Conservation (phyloP, 1,140 invertebrate species). For the Halictus rubicundus region DNA sequence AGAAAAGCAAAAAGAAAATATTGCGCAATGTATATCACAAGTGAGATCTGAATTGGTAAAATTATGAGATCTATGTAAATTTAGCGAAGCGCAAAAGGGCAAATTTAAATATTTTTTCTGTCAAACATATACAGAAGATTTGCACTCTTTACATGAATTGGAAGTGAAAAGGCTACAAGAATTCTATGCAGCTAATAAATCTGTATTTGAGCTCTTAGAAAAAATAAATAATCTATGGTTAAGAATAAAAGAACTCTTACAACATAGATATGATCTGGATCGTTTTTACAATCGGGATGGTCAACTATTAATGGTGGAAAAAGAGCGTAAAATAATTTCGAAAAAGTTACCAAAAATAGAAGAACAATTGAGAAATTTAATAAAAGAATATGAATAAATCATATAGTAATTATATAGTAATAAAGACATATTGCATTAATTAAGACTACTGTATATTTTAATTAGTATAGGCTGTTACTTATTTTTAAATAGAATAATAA, state of each 20-base stretch:
- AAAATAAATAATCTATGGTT: constrained; percentile 84
- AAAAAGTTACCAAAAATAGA: constrained; percentile 86
- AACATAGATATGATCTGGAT: constrained; percentile 87
- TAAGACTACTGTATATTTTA: too few relatives aligned
- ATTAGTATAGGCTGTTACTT: too few relatives aligned
- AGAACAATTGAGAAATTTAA: constrained; percentile 81
- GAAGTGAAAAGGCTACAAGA: constrained; percentile 86
- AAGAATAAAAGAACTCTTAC: constrained; percentile 86
- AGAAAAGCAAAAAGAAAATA: constrained; percentile 83
- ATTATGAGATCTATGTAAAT: constrained; percentile 56
- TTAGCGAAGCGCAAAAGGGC: constrained; percentile 79
- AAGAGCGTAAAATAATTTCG: constrained; percentile 87
- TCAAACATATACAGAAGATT: constrained; percentile 86
- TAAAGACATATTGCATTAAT: too few relatives aligned
- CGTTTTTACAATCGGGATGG: constrained; percentile 92
- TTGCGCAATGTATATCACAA: constrained; percentile 71
- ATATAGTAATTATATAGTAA: too few relatives aligned
- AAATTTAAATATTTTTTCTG: constrained; percentile 83
- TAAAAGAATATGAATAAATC: constrained; percentile 83
- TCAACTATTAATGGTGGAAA: constrained; percentile 90
- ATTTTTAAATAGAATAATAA: too few relatives aligned
- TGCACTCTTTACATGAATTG: constrained; percentile 86
- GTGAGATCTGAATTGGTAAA: constrained; percentile 36
- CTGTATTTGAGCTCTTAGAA: constrained; percentile 84
- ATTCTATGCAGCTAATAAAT: constrained; percentile 80